Percentiles rank a stretch among this genome's conserved stretches.
Evolutionary conservation across 2,113 vertebrate genomes (phyloP).

Genomic region (Sphyrna mokarran): DNA sequence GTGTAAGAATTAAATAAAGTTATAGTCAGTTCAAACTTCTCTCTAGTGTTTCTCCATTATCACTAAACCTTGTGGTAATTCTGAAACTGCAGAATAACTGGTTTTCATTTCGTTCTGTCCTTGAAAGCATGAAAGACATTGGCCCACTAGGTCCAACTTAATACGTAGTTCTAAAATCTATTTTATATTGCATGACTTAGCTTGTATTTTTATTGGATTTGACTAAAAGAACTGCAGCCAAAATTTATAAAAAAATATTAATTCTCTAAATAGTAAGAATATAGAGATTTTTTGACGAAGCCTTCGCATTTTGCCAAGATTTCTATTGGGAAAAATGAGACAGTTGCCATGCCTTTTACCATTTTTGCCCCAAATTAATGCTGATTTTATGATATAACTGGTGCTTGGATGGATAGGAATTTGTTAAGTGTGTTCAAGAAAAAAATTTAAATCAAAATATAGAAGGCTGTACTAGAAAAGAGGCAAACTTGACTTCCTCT

Average conservation of each 20-base stretch:
- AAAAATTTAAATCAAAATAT: too few relatives aligned
- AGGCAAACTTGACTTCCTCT: too few relatives aligned
- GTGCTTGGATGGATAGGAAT: too few relatives aligned
- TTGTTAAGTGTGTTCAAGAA: too few relatives aligned
- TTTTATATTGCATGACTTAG: not conserved
- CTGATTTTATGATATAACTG: not conserved
- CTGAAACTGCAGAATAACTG: not conserved
- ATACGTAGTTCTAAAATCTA: not conserved
- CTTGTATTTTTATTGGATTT: conserved; percentile 23
- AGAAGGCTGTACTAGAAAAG: too few relatives aligned
- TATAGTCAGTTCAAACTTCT: not conserved
- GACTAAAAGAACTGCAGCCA: not conserved
- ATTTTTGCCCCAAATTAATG: not conserved
- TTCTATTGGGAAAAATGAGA: not conserved
- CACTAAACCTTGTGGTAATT: not conserved
- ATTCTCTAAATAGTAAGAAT: not conserved
- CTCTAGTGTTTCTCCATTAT: not conserved
- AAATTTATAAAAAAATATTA: not conserved
- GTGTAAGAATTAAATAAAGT: not conserved
- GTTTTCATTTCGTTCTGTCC: not conserved
- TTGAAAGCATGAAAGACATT: not conserved
- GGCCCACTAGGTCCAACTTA: not conserved
- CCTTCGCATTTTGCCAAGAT: not conserved
- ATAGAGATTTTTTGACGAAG: not conserved
- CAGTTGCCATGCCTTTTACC: not conserved